Evolutionary conservation across 1,140 invertebrate genomes (phyloP).

Genomic region (Temnothorax curvispinosus): DNA sequence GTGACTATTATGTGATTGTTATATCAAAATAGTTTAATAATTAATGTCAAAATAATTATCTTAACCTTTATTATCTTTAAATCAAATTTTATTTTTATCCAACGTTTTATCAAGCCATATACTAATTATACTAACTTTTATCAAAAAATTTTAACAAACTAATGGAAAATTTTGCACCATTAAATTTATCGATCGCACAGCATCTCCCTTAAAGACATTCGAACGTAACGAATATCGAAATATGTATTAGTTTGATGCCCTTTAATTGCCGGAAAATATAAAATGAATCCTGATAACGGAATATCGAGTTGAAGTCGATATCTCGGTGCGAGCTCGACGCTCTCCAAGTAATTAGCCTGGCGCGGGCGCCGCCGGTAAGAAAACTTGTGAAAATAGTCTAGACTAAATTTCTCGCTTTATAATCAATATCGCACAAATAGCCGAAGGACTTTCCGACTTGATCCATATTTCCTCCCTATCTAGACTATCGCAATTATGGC

Average conservation of each 20-base stretch:
- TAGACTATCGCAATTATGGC: constrained; percentile 38
- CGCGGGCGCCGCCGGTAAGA: constrained; percentile 42
- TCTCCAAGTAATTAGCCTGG: constrained; percentile 68
- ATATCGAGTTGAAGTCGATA: constrained; percentile 67
- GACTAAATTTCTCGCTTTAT: constrained; percentile 67
- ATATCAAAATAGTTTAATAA: constrained; percentile 7
- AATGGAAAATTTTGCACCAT: not conserved
- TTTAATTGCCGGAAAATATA: constrained; percentile 58
- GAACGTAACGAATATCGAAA: not conserved
- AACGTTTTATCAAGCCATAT: not conserved
- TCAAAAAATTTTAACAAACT: not conserved
- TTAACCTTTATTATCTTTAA: not conserved
- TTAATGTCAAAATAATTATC: not conserved
- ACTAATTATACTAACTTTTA: not conserved
- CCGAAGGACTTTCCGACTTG: constrained; percentile 70
- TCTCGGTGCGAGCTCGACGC: constrained; percentile 4
- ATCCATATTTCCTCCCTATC: constrained; percentile 70
- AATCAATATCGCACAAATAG: constrained; percentile 74
- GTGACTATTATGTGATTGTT: not conserved
- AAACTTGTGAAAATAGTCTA: constrained; percentile 71
- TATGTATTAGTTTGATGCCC: not conserved
- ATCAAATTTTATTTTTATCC: not conserved
- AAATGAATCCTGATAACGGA: constrained; percentile 66
- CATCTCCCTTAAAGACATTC: constrained; percentile 5
- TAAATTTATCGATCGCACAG: not conserved